Evolutionary conservation across 2,888 invertebrate genomes (phyloP), one percentile per base, ranked within the genome.

Genomic region (Cephus sareptanus): DNA sequence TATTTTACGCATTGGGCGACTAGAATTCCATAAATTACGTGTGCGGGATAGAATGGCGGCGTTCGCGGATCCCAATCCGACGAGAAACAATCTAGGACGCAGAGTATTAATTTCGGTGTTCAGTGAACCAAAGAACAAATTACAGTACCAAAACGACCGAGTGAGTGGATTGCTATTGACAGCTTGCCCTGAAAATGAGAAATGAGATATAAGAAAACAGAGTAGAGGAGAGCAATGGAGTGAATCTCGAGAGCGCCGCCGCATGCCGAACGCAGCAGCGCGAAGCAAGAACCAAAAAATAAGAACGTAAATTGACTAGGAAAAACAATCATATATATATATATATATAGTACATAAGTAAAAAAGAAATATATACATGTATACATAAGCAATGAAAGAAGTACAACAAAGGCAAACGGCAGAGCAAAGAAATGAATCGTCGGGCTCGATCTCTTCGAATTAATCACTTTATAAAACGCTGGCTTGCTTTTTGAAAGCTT

Each of bases 401-500:
- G 40, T 56, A 23, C 15, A 56, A 56, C 40, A 56, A 56, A 56
- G 40, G 40, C 40, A 56, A 56, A 56, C 23, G 23, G 40, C 40
- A 56, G 40, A 56, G 40, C 15, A 56, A 56, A 23, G 1, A 23
- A 56, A 56, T 56, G 23, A 56, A 23, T 56, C 23, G 23, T 56
- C 40, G 23, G 23, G 75, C 34, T 77, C 76, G 40, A 73, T 79
- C 75, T 78, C 80, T 15, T 79, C 79, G 76, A 77, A 69, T 78
- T 68, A 34, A 35, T 80, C 75, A 68, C 15, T 82, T 68, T 82
- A 81, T 83, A 74, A 81, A 84, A 81, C 80, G 83, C 83, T 85
- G 82, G 84, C 85, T 86, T 83, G 87, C 87, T 87, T 87, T 78
- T 83, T 83, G 82, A 80, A 85, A 80, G 83, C 84, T 85, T 83